Evolutionary conservation across 2,888 invertebrate genomes (phyloP), one percentile per base, ranked within the genome.

Genomic region (Synergus gifuensis): DNA sequence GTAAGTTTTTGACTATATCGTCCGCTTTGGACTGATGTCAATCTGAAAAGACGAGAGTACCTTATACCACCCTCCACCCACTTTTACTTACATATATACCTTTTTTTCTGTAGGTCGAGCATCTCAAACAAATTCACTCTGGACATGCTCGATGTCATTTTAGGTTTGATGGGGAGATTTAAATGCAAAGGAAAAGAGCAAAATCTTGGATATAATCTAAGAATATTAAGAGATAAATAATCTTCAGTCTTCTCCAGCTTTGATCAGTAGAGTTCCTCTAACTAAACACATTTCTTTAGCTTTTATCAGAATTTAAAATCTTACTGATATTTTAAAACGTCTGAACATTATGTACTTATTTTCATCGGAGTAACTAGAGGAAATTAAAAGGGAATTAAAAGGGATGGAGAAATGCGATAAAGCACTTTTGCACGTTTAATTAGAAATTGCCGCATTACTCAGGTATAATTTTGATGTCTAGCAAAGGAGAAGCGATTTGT

Each of bases 401-500:
- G 11, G 36, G 36, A 54, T 44, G 9, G 28, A 54, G 8, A 36
- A 46, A 54, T 73, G 73, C 9, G 73, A 54, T 73, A 54, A 73
- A 73, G 36, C 4, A 36, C 54, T 73, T 54, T 73, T 54, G 36
- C 54, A 54, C n/a, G 36, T 54, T 73, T 49, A 54, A 73, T 36
- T 73, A 7, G 49, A n/a, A 73, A 54, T 14, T 73, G 11, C 54
- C 36, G 36, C 54, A 73, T 40, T 73, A 54, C 0, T 36, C 54
- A n/a, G 73, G 49, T 36, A 54, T 40, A 77, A 81, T 81, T 81
- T 80, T 81, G 63, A 80, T 77, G 63, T 77, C 76, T 64, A 58
- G 16, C 22, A 36, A 22, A 16, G 42, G 18, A 42, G 36, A 11
- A 40, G 22, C n/a, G 22, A 60, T 18, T 44, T 60, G 44, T 44